Evolutionary conservation across 30 jellyfish, hydroid and myxozoan genomes (phyloP).

Genomic region (Pelagia noctiluca): DNA sequence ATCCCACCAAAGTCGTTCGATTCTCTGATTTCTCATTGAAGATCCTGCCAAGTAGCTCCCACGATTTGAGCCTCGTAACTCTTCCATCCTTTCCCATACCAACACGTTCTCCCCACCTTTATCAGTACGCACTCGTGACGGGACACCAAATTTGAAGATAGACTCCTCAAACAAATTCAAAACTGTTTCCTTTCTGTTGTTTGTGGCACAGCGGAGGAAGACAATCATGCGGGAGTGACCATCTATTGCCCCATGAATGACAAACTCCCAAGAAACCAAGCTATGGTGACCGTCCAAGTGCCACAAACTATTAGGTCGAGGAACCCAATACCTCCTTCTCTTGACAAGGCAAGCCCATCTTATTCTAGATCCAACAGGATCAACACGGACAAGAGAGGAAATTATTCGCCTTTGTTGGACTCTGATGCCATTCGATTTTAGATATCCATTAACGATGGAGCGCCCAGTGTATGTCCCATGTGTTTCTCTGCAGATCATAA

Average conservation of each 20-base stretch:
- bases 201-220: conserved; percentile 23
- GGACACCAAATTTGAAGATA: conserved; percentile 14
- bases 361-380: conserved; percentile 33
- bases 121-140: conserved; percentile 34
- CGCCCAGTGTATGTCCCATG: conserved; percentile 8
- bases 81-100: conserved; percentile 20
- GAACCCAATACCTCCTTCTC: conserved; percentile 31
- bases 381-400: conserved; percentile 26
- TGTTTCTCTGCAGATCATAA: conserved; percentile 9
- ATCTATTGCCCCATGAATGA: conserved; percentile 38
- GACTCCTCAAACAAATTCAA: neutral
- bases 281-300: conserved; percentile 51
- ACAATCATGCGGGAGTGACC: conserved; percentile 9
- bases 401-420: conserved; percentile 41
- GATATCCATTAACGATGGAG: conserved; percentile 14
- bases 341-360: conserved; percentile 22
- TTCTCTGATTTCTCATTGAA: neutral
- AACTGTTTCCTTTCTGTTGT: conserved; percentile 35
- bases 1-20: conserved; percentile 2
- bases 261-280: conserved; percentile 42
- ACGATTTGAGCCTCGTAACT: conserved; percentile 9
- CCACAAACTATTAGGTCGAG: conserved; percentile 44
- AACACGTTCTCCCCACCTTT: conserved; percentile 30
- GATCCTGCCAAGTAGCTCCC: conserved; percentile 33
- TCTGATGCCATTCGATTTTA: conserved; percentile 30